These are phyloP conservation scores for Phyllopteryx taeniolatus DNA, from an alignment of 2,113 vertebrate genomes.

Conservation along the genomic window DNA sequence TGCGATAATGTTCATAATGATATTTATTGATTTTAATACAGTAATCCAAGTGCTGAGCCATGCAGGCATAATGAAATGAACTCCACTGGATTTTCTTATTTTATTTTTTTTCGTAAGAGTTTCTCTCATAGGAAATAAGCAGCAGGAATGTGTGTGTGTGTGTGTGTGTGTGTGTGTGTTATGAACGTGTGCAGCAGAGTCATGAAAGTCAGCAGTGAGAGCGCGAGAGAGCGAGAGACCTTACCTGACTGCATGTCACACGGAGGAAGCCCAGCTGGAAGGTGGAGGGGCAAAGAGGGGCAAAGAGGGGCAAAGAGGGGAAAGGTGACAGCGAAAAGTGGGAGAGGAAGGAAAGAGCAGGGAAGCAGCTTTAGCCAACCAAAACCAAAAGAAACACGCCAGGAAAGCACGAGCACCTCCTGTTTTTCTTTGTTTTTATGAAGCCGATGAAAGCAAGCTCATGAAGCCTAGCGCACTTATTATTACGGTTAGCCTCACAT, in stretches of 20 bases:
- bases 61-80: too few species aligned
- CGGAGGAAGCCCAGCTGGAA: constrained; percentile 84
- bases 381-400: neutral
- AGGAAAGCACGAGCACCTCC: neutral
- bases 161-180: neutral
- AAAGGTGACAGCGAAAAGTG: constrained; percentile 53
- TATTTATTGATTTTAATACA: too few species aligned
- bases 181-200: neutral
- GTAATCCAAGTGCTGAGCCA: too few species aligned
- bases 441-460: neutral
- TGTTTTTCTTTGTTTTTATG: neutral
- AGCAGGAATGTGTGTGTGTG: neutral
- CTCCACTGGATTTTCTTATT: too few species aligned
- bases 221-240: constrained; percentile 52
- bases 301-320: constrained; percentile 1
- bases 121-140: neutral
- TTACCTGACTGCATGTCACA: constrained; percentile 98
- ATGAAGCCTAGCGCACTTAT: neutral
- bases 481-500: neutral
- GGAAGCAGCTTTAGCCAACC: constrained; percentile 26
- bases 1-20: too few species aligned
- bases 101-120: neutral
- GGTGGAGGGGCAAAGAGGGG: constrained; percentile 69
- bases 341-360: constrained; percentile 27
- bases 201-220: neutral